Conservation (phyloP, 2,888 invertebrate genomes). For the Drosophila silvestris region DNA sequence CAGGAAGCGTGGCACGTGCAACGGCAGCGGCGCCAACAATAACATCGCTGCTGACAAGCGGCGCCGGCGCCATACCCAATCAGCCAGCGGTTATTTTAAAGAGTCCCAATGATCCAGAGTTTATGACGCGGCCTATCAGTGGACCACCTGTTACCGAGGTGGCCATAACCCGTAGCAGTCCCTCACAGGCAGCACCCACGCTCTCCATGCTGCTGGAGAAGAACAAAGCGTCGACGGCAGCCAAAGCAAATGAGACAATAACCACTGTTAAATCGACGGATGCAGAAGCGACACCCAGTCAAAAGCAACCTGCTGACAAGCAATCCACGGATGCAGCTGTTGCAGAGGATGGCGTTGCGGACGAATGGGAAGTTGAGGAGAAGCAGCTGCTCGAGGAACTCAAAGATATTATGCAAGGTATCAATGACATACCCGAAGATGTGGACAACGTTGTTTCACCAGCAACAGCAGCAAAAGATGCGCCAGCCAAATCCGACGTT, state of each 20-base stretch:
- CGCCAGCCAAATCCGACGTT: constrained; percentile 58
- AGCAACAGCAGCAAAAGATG: neutral
- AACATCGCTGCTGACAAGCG: constrained; percentile 85
- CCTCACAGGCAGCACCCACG: constrained; percentile 90
- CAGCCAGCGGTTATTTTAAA: constrained; percentile 73
- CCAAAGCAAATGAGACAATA: constrained; percentile 28
- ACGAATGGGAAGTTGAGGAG: constrained; percentile 81
- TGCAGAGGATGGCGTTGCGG: constrained; percentile 31
- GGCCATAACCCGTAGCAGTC: constrained; percentile 83
- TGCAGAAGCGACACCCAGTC: constrained; percentile 31
- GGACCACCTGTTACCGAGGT: constrained; percentile 79
- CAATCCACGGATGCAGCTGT: constrained; percentile 3
- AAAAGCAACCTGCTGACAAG: constrained; percentile 31
- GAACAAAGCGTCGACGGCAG: constrained; percentile 74
- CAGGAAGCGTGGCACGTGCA: constrained; percentile 73
- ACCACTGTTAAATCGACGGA: constrained; percentile 11
- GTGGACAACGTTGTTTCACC: constrained; percentile 77
- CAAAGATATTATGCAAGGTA: constrained; percentile 53
- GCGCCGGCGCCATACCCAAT: constrained; percentile 69
- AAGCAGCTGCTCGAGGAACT: constrained; percentile 84
- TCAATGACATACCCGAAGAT: constrained; percentile 82
- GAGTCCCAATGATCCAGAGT: constrained; percentile 68
- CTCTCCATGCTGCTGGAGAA: constrained; percentile 90
- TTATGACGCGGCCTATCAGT: constrained; percentile 82
- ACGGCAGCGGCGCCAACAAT: constrained; percentile 84